Percentiles rank a stretch among this genome's conserved stretches.
Conservation (phyloP, 53 echinoderm and acorn worm species). For the Luidia sarsii region DNA sequence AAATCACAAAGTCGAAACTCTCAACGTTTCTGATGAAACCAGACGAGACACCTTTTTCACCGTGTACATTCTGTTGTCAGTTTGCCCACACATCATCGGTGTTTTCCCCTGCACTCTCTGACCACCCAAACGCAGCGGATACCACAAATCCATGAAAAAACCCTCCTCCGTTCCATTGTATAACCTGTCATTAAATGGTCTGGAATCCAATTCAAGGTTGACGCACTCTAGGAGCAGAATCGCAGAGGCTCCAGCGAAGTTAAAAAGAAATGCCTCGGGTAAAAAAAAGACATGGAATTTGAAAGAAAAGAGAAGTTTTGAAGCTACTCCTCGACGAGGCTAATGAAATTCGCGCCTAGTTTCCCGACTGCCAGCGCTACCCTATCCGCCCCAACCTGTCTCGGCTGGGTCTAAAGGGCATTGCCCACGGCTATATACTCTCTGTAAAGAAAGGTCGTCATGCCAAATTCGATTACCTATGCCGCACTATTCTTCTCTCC, state of each 20-base stretch:
- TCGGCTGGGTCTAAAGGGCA: slow-evolving; percentile 10
- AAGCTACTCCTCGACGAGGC: no score
- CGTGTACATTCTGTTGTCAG: no score
- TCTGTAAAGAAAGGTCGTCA: not conserved
- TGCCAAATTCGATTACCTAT: slow-evolving; percentile 42
- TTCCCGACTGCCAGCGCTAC: no score
- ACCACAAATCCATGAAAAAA: no score
- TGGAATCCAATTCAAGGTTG: slow-evolving; percentile 19
- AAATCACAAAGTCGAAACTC: no score
- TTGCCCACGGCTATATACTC: slow-evolving; percentile 16
- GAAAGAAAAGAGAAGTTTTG: not conserved
- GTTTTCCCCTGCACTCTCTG: no score
- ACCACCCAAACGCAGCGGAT: no score
- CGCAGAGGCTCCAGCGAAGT: not conserved
- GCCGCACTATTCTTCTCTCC: not conserved
- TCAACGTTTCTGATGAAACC: no score
- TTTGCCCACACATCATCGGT: no score
- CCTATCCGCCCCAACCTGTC: not conserved
- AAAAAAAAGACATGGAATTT: slow-evolving; percentile 5
- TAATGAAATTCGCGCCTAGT: no score
- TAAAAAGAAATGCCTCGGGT: slow-evolving; percentile 17
- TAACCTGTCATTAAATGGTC: not conserved
- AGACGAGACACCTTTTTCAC: no score
- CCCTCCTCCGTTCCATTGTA: no score
- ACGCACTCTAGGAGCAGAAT: not conserved